Evolutionary conservation across 2,888 invertebrate species (phyloP), one percentile per base, ranked within the genome.

Genomic region (Diploptera punctata): DNA sequence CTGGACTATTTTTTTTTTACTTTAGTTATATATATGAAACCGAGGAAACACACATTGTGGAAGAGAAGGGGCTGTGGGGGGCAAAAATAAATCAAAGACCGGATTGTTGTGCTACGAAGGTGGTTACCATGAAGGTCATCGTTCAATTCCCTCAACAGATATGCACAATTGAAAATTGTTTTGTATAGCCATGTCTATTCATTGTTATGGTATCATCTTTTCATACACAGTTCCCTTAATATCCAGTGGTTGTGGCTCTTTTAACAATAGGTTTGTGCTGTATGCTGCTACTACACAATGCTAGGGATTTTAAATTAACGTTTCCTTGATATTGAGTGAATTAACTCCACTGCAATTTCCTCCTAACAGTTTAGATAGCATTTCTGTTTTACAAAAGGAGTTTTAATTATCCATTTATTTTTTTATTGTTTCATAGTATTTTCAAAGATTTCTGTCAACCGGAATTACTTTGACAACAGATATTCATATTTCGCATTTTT

Each of bases 41-140:
- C 67, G 67, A 67, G 67, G 67, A 67, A 67, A 52, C 67, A 67
- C 65, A 65, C 57, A 57, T 52, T 67, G 67, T 57, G 57, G n/a
- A 10, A 33, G 33, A 33, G 33, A 3, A 10, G 24, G 52, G 7
- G 24, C 13, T 5, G 16, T n/a, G 57, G 31, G 4, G 26, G 16
- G 43, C 16, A 33, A 33, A 68, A 68, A 57, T 68, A 54, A 54
- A 54, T 68, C 57, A 54, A 57, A 57, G 29, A 57, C 29, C 57
- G 57, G 29, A 57, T 57, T 57, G 57, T 57, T 57, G 57, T 26
- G 57, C n/a, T 29, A 57, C 57, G 31, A 57, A 57, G 57, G 57
- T 57, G 57, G 57, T 57, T n/a, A n/a, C n/a, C 29, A 57, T 57
- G 29, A 57, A 57, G 57, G 57, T 29, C 57, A 29, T 16, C n/a